Evolutionary conservation across 2,797 vertebrate species (phyloP), one percentile per base, ranked within the genome.

Genomic region (Mus spretus): DNA sequence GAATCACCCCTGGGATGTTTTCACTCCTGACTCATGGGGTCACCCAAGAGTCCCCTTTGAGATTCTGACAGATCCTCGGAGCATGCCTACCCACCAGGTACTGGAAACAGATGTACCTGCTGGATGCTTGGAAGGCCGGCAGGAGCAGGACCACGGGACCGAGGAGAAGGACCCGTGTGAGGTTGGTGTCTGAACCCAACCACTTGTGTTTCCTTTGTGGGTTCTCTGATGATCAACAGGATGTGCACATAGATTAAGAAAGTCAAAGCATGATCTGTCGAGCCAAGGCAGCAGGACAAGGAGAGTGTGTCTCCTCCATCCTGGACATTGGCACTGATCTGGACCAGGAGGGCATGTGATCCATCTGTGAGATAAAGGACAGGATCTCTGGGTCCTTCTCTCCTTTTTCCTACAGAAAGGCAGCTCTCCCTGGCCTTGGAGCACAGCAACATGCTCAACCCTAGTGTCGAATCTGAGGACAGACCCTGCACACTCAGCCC

Each of bases 31-130:
- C 31, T 99, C 99, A 75, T 99, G 99, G 99, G 98, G 98, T 96
- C 99, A 99, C 92, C 98, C 99, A 0, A 94, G 97, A 65, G 98
- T 99, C 92, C 99, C 99, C n/a, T 98, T 96, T 61, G 98, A 99
- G 92, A 95, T 99, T 94, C 97, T 99, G 83, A 98, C 97, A 70
- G 98, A 99, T 96, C 98, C 98, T 24, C 95, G 98, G 91, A 99
- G 98, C 95, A 97, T 98, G 97, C 98, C 99, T 1, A 28, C 96
- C 95, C 97, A 98, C 80, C 93, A 95, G 2, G 26, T 92, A 37
- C 97, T 98, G 17, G 97, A 97, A 94, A 87, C 81, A 91, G 94
- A 96, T 90, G 50, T 34, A 59, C n/a, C 77, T 31, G n/a, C 86
- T 28, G 82, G 93, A 40, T 93, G 97, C 88, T 78, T 75, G 47